Evolutionary conservation across 1,140 invertebrate species (phyloP).

Genomic region (Pseudomyrmex flavicornis): DNA sequence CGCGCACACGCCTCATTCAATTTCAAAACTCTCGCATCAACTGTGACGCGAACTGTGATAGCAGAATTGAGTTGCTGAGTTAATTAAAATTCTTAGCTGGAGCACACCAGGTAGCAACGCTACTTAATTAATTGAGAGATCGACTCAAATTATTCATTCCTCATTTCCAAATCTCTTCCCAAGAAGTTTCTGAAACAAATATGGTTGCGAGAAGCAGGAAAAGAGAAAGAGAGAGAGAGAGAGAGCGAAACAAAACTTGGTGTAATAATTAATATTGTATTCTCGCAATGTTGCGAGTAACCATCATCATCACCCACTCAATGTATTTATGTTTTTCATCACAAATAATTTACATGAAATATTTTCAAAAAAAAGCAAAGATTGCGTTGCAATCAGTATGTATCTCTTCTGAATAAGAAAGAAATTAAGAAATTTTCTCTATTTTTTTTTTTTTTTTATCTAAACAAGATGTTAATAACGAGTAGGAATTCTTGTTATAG

Average conservation of each 20-base stretch:
- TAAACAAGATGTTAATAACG: neutral
- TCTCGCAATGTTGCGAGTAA: too few species aligned
- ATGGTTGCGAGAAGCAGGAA: neutral
- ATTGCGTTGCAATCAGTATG: neutral
- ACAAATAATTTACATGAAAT: too few species aligned
- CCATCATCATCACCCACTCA: too few species aligned
- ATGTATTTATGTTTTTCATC: too few species aligned
- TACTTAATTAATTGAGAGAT: slow-evolving; percentile 23
- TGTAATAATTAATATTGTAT: neutral
- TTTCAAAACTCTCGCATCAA: slow-evolving; percentile 10
- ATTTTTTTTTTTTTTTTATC: neutral
- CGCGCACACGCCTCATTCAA: neutral
- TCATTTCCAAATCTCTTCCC: neutral
- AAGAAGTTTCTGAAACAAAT: too few species aligned
- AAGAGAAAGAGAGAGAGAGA: too few species aligned
- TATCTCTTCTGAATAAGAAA: neutral
- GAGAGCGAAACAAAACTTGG: too few species aligned
- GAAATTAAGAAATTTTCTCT: neutral
- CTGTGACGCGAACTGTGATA: neutral
- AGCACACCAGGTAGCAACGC: neutral
- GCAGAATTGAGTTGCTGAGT: slow-evolving; percentile 30
- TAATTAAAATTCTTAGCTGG: slow-evolving; percentile 29
- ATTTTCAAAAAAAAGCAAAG: too few species aligned
- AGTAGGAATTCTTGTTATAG: neutral
- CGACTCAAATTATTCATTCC: slow-evolving; percentile 33